These are phyloP conservation scores for Fulica atra DNA, from an alignment of 2,113 vertebrate species.

Conservation along the genomic window DNA sequence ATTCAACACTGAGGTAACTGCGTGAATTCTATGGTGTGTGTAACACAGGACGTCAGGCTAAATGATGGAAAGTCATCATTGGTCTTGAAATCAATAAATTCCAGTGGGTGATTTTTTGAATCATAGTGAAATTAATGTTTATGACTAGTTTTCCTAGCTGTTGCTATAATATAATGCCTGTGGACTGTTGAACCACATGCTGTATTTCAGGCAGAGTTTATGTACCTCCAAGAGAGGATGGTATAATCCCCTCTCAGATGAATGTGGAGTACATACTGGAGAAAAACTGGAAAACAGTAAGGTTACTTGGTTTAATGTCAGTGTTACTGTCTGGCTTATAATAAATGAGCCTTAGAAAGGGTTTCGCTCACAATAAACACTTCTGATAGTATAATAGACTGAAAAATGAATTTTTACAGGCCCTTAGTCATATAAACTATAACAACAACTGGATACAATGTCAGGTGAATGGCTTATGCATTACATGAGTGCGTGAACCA, in stretches of 20 bases:
- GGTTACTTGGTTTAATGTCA: constrained; percentile 2
- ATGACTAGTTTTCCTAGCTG: background rate
- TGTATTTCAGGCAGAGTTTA: constrained; percentile 24
- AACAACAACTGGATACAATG: constrained; percentile 14
- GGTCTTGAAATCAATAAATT: background rate
- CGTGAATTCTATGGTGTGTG: background rate
- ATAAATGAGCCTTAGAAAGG: constrained; percentile 8
- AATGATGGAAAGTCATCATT: background rate
- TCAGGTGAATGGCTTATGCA: constrained; percentile 6
- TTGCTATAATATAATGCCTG: background rate
- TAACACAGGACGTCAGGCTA: background rate
- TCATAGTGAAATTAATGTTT: background rate
- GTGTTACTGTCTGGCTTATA: background rate
- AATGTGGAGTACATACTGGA: background rate
- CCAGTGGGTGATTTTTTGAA: background rate
- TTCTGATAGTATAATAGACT: constrained; percentile 34
- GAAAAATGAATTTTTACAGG: constrained; percentile 26
- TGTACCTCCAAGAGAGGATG: background rate
- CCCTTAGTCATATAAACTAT: constrained; percentile 23
- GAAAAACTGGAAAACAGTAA: constrained; percentile 9
- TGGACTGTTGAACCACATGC: background rate
- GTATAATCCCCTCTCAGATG: constrained; percentile 9
- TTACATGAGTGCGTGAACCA: constrained; percentile 25
- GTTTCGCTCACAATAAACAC: constrained; percentile 37
- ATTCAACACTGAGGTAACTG: background rate